A percentile compares a stretch with the other conserved stretches of the same genome.
These are phyloP conservation scores for Charaxes varanes DNA, from an alignment of 1,140 invertebrate genomes.

Conservation along the genomic window DNA sequence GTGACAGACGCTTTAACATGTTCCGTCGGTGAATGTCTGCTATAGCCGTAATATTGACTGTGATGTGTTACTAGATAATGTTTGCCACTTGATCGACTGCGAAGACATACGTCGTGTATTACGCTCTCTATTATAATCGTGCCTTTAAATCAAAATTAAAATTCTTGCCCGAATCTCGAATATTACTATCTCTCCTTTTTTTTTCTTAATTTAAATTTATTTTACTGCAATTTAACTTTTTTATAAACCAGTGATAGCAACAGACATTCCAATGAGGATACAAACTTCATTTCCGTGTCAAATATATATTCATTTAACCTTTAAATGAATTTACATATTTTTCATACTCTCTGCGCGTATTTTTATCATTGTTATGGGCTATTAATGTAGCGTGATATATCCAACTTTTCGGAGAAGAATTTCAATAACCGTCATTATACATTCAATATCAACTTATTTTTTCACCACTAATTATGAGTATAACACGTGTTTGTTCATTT, in stretches of 20 bases:
- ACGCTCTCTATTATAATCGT: slow-evolving; percentile 10
- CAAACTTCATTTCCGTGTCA: background rate
- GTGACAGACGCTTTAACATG: background rate
- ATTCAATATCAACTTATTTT: too few relatives aligned
- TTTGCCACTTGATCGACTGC: slow-evolving; percentile 14
- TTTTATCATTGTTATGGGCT: too few relatives aligned
- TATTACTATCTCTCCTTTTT: background rate
- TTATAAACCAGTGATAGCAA: slow-evolving; percentile 7
- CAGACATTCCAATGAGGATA: slow-evolving; percentile 5
- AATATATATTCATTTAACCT: slow-evolving; percentile 4
- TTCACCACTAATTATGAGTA: too few relatives aligned
- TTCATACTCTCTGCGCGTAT: too few relatives aligned
- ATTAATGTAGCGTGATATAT: too few relatives aligned
- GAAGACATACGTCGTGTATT: background rate
- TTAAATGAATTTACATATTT: slow-evolving; percentile 5
- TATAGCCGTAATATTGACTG: slow-evolving; percentile 18
- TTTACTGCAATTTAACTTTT: slow-evolving; percentile 6
- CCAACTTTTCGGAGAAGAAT: too few relatives aligned
- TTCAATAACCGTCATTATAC: too few relatives aligned
- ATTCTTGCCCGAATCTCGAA: slow-evolving; percentile 2
- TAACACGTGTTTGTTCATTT: too few relatives aligned
- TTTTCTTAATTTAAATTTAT: background rate
- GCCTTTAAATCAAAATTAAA: slow-evolving; percentile 5
- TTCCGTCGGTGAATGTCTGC: slow-evolving; percentile 15
- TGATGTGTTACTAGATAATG: slow-evolving; percentile 20